These are phyloP conservation scores for Torymus tubicola DNA, from an alignment of 2,888 invertebrate species.

Conservation along the genomic window DNA sequence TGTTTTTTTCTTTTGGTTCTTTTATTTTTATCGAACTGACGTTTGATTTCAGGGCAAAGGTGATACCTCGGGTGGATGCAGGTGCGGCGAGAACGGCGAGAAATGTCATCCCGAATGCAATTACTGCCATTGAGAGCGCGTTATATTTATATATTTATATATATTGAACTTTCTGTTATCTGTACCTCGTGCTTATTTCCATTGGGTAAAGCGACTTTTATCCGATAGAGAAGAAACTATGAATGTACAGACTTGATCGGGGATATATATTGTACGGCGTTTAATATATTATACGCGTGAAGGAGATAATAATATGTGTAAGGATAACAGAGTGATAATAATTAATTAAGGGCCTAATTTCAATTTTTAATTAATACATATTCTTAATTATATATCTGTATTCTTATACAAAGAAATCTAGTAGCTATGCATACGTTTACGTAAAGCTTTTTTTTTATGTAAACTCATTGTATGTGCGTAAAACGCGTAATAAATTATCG, in stretches of 20 bases:
- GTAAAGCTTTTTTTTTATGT: constrained; percentile 65
- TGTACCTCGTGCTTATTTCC: constrained; percentile 33
- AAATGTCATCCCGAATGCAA: constrained; percentile 91
- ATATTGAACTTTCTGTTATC: background rate
- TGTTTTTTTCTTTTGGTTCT: too few species aligned
- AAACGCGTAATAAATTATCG: constrained; percentile 69
- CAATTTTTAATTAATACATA: constrained; percentile 56
- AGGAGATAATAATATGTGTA: background rate
- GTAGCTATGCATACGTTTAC: constrained; percentile 62
- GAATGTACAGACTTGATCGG: constrained; percentile 33
- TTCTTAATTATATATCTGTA: constrained; percentile 59
- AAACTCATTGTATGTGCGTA: constrained; percentile 63
- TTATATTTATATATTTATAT: too few species aligned
- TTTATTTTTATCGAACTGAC: constrained; percentile 11
- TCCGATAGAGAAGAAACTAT: constrained; percentile 29
- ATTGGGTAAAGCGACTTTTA: constrained; percentile 50
- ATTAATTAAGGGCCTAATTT: constrained; percentile 52
- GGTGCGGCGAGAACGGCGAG: constrained; percentile 87
- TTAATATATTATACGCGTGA: background rate
- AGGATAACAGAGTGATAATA: constrained; percentile 50
- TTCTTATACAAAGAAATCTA: constrained; percentile 63
- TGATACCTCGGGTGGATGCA: constrained; percentile 90
- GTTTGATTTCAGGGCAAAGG: constrained; percentile 83
- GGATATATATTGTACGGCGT: too few species aligned
- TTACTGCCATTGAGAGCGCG: constrained; percentile 84